These are phyloP conservation scores for Cantharis flavilabris DNA, from an alignment of 2,888 invertebrate species.

Conservation along the genomic window DNA sequence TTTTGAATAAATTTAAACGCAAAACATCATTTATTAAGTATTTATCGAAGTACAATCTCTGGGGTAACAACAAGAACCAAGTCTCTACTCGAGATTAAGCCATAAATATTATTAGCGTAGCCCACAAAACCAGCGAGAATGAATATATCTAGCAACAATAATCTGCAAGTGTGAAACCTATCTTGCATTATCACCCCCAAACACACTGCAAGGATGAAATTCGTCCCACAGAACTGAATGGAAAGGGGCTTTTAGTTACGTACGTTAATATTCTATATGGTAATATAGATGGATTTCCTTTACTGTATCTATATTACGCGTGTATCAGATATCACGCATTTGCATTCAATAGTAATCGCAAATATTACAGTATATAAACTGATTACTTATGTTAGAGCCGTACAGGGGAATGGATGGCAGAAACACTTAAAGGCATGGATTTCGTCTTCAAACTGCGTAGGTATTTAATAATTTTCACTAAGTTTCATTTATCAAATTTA, in stretches of 20 bases:
- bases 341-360: not conserved
- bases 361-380: not conserved
- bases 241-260: slow-evolving; percentile 24
- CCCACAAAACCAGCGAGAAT: slow-evolving; percentile 31
- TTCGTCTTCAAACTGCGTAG: not conserved
- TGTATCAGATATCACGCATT: not conserved
- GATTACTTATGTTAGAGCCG: not conserved
- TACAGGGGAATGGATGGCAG: not conserved
- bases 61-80: slow-evolving; percentile 22
- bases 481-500: not conserved
- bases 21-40: slow-evolving; percentile 17
- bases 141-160: slow-evolving; percentile 35
- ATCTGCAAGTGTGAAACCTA: slow-evolving; percentile 42
- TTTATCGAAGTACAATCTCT: slow-evolving; percentile 15
- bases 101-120: slow-evolving; percentile 33
- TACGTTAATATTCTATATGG: slow-evolving; percentile 19
- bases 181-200: slow-evolving; percentile 35
- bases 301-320: not conserved
- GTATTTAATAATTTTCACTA: not conserved
- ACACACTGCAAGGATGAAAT: slow-evolving; percentile 24
- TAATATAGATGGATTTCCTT: slow-evolving; percentile 6
- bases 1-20: not conserved
- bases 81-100: slow-evolving; percentile 31
- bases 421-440: not conserved
- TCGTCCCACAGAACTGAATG: slow-evolving; percentile 26